Evolutionary conservation across 2,888 invertebrate genomes (phyloP), one percentile per base, ranked within the genome.

Genomic region (Cynaeus angustus): DNA sequence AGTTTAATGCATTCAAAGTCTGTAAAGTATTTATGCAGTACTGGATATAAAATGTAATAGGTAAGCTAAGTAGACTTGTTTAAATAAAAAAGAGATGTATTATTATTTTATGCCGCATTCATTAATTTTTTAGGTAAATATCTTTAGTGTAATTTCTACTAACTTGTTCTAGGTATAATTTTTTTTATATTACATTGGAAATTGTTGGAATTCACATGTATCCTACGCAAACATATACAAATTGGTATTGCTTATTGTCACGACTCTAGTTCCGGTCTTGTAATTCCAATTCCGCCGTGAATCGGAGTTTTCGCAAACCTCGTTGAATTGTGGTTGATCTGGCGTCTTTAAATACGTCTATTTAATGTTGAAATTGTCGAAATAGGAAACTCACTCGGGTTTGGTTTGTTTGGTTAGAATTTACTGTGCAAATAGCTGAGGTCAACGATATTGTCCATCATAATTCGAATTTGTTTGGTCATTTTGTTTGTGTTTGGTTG

Each of bases 391-490:
- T 14, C 41, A 56, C 26, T 62, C 13, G 38, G 13, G 5, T 59
- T 30, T 59, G 46, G 37, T 46, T 12, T 65, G 65, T 65, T 65
- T 55, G 65, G 16, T 14, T 45, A 65, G 55, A 65, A 55, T 62
- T 62, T 55, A 21, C 46, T 48, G 38, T 48, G 66, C 58, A 66
- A 58, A 66, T 66, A 65, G 45, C 55, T 65, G 55, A 55, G 66
- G 48, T 48, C 38, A 38, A 14, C 14, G 66, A 66, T 66, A 66
- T 53, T 66, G 66, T 48, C 66, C 46, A 56, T 46, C 46, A 48
- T 58, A 58, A 66, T 55, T 53, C 48, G 64, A 52, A 64, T 66
- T 66, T 56, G 65, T 66, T 66, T 56, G 46, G 38, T 30, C 58
- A 48, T 56, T 56, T 56, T 66, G 56, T 56, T 56, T 56, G 66